Percentiles rank a stretch among this genome's conserved stretches.
Conservation (phyloP, 2,888 invertebrate genomes). For the Eupithecia vulgata region DNA sequence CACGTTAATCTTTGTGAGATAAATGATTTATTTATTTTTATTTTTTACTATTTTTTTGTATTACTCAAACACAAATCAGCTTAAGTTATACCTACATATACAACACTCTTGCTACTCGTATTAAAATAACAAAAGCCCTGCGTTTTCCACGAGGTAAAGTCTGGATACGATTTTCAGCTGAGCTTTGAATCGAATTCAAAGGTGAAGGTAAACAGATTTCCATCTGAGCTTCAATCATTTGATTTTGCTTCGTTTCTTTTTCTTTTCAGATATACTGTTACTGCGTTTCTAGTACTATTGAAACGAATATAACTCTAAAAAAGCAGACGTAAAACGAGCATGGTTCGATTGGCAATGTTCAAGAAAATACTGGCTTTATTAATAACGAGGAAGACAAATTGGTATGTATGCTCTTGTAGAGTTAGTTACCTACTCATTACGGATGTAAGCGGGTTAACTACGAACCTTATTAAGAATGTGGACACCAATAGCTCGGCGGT, state of each 20-base stretch:
- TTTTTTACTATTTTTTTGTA: background rate
- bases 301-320: background rate
- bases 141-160: background rate
- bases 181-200: slow-evolving; percentile 9
- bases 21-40: no score
- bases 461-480: no score
- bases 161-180: background rate
- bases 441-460: no score
- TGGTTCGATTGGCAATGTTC: background rate
- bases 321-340: background rate
- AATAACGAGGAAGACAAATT: background rate
- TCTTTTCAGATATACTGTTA: background rate
- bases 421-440: no score
- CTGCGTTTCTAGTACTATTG: background rate
- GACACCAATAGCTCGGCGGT: no score
- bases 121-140: background rate
- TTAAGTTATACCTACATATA: background rate
- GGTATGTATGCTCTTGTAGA: background rate
- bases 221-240: slow-evolving; percentile 6
- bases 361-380: background rate
- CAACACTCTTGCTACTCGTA: background rate
- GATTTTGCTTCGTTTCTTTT: slow-evolving; percentile 2
- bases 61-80: background rate
- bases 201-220: slow-evolving; percentile 6
- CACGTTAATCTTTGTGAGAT: no score